These are phyloP conservation scores for Amphipyra berbera DNA, from an alignment of 2,888 invertebrate genomes.

Conservation along the genomic window DNA sequence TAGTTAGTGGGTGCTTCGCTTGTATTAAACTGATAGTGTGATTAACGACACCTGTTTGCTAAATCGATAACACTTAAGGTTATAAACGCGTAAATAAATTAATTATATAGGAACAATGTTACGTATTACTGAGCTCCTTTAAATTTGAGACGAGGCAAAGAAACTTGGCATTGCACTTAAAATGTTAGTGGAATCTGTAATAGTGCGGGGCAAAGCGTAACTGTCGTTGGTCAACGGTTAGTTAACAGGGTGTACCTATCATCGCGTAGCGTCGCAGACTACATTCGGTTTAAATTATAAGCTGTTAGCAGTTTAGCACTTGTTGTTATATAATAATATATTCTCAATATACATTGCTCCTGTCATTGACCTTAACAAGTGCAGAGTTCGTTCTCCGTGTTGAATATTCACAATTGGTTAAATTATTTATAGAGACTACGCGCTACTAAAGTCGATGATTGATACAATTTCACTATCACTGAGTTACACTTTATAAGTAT, in stretches of 20 bases:
- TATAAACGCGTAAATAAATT: conserved; percentile 6
- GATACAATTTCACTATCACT: too few species aligned
- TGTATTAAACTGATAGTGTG: conserved; percentile 8
- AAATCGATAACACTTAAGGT: conserved; percentile 28
- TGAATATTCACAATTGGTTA: too few species aligned
- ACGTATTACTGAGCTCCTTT: not conserved
- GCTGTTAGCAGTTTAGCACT: conserved; percentile 4
- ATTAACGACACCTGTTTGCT: conserved; percentile 18
- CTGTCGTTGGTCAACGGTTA: conserved; percentile 70
- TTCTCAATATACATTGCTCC: not conserved
- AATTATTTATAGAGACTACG: too few species aligned
- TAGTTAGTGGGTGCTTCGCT: conserved; percentile 23
- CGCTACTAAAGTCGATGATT: too few species aligned
- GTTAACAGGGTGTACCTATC: conserved; percentile 69
- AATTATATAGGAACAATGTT: not conserved
- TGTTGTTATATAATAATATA: not conserved
- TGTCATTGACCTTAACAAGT: conserved; percentile 11
- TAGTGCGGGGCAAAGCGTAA: conserved; percentile 61
- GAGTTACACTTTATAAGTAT: too few species aligned
- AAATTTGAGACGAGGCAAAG: conserved; percentile 32
- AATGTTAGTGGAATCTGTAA: conserved; percentile 50
- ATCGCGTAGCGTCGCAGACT: conserved; percentile 58
- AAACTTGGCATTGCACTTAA: conserved; percentile 51
- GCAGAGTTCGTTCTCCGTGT: not conserved
- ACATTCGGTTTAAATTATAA: conserved; percentile 54